Conservation (phyloP, 1,140 invertebrate species). For the Drosophila saltans region DNA sequence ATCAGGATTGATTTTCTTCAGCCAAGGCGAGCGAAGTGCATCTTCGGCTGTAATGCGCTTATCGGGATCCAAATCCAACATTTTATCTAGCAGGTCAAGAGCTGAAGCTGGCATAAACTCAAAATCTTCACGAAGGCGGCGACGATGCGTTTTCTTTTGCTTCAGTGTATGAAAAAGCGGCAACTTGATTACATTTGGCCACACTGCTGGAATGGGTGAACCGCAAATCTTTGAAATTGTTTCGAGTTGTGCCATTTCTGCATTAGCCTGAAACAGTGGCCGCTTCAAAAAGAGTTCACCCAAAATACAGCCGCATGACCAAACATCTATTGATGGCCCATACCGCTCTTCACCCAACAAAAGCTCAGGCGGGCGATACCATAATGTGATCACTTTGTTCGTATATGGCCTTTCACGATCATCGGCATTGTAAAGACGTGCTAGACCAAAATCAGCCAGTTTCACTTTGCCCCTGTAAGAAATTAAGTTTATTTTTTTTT, state of each 20-base stretch:
- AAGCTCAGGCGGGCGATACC: constrained; percentile 99
- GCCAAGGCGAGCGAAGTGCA: constrained; percentile 96
- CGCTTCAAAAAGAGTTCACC: constrained; percentile 98
- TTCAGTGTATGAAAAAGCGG: constrained; percentile 96
- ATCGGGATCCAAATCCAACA: constrained; percentile 98
- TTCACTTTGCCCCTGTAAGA: constrained; percentile 97
- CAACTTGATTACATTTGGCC: constrained; percentile 98
- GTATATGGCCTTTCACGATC: constrained; percentile 98
- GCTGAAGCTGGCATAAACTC: constrained; percentile 94
- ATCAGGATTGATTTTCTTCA: constrained; percentile 95
- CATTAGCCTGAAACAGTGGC: constrained; percentile 97
- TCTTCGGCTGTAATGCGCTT: constrained; percentile 97
- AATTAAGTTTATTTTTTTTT: no score
- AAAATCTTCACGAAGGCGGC: constrained; percentile 96
- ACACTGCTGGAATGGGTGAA: constrained; percentile 97
- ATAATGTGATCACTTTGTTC: constrained; percentile 99
- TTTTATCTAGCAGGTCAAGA: constrained; percentile 96
- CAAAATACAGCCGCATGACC: constrained; percentile 99
- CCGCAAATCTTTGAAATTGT: constrained; percentile 97
- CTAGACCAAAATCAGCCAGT: constrained; percentile 98
- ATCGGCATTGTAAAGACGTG: constrained; percentile 97
- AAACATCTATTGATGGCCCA: constrained; percentile 99
- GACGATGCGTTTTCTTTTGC: constrained; percentile 94
- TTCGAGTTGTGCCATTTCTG: constrained; percentile 97
- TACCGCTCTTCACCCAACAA: constrained; percentile 98